Conservation (phyloP, 2,113 vertebrate species). For the Rhineura floridana region DNA sequence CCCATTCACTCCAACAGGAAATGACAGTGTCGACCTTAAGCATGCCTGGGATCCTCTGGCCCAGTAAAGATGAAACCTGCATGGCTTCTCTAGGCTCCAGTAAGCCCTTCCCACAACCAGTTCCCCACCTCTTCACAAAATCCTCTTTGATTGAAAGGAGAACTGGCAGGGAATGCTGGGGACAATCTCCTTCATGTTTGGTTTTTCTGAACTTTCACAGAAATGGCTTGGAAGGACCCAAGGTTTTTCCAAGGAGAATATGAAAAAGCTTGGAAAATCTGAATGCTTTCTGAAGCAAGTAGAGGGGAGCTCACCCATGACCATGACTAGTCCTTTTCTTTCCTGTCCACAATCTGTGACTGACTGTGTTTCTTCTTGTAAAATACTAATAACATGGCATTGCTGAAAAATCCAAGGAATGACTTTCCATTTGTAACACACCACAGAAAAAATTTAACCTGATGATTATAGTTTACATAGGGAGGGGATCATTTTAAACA, state of each 20-base stretch:
- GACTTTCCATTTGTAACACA: constrained; percentile 20
- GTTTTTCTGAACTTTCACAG: not conserved
- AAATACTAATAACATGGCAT: constrained; percentile 30
- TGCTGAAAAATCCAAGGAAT: constrained; percentile 15
- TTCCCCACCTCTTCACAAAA: not conserved
- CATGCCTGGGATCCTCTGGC: not conserved
- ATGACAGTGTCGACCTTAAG: not conserved
- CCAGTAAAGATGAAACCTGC: not conserved
- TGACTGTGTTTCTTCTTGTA: constrained; percentile 1
- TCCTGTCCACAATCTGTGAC: not conserved
- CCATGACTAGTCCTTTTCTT: not conserved
- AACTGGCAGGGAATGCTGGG: not conserved
- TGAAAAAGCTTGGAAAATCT: constrained; percentile 4
- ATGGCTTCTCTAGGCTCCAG: not conserved
- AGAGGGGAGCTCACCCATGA: not conserved
- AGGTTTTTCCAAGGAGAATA: not conserved
- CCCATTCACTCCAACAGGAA: not conserved
- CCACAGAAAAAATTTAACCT: constrained; percentile 24
- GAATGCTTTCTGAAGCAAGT: not conserved
- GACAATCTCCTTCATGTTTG: not conserved
- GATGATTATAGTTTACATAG: constrained; percentile 12
- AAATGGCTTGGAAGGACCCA: constrained; percentile 1
- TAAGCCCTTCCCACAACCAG: not conserved
- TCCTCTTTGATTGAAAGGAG: not conserved
- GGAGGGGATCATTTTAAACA: constrained; percentile 26